phyloP scores from a whole-genome alignment of 2,113 vertebrate genomes.

The Pedetes capensis region DNA sequence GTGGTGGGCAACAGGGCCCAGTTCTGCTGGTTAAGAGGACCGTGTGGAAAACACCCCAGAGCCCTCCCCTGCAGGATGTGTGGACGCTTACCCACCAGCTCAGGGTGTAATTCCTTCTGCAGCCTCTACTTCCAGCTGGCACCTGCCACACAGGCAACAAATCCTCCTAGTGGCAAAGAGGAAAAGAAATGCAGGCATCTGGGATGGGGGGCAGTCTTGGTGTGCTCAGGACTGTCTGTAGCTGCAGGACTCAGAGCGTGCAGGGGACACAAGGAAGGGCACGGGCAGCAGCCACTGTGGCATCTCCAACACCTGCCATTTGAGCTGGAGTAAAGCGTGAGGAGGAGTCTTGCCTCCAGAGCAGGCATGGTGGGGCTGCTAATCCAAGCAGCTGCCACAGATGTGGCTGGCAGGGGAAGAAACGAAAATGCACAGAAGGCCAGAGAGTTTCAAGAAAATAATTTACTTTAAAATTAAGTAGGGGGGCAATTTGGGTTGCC shows the following conservation, averaged over 20 bases:
- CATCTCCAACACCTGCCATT: neutral
- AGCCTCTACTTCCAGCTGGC: neutral
- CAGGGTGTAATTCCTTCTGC: neutral
- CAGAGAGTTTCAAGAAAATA: neutral
- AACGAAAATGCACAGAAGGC: neutral
- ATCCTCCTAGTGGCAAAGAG: neutral
- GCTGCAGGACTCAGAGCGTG: neutral
- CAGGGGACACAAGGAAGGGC: neutral
- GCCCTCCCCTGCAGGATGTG: too few relatives aligned
- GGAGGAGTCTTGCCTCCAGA: neutral
- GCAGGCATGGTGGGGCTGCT: neutral
- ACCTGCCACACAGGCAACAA: neutral
- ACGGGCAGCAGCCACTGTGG: neutral
- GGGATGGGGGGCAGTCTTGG: neutral
- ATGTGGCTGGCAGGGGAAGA: neutral
- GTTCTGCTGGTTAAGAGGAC: neutral
- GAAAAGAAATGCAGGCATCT: neutral
- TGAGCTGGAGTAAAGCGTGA: neutral
- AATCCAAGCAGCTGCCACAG: neutral
- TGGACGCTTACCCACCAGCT: neutral
- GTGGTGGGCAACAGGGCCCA: accelerated
- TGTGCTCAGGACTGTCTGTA: neutral
- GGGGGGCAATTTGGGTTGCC: neutral
- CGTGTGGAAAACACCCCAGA: neutral
- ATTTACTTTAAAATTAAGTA: slow-evolving; percentile 40